These are phyloP conservation scores for Oligia strigilis DNA, from an alignment of 2,888 invertebrate genomes.

Conservation along the genomic window DNA sequence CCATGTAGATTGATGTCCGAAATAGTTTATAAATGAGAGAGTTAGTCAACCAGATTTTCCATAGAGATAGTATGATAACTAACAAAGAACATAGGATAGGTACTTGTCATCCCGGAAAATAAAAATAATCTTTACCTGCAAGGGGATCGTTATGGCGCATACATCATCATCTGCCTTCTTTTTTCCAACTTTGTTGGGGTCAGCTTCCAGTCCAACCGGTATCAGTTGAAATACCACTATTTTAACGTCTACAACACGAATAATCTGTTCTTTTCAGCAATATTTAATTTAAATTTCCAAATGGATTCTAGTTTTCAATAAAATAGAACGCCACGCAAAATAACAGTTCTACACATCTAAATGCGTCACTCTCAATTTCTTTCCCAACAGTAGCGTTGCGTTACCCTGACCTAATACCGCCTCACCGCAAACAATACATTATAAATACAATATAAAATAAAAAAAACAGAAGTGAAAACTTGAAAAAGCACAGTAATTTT, in stretches of 20 bases:
- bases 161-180: neutral
- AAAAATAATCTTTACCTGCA: too few species aligned
- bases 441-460: constrained; percentile 6
- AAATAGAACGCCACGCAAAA: neutral
- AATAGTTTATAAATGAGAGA: neutral
- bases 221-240: neutral
- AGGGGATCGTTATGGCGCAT: too few species aligned
- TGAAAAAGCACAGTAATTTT: too few species aligned
- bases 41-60: neutral
- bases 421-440: neutral
- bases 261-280: too few species aligned
- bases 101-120: neutral
- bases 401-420: constrained; percentile 35
- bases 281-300: neutral
- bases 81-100: neutral
- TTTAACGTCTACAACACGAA: neutral
- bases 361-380: neutral
- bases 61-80: neutral
- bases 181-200: neutral
- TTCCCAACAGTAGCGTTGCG: neutral
- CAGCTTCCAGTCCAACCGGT: neutral
- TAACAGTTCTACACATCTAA: neutral
- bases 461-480: too few species aligned
- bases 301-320: neutral
- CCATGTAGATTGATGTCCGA: neutral